Evolutionary conservation across 2,797 vertebrate species (phyloP).

Genomic region (Dromococcyx pavoninus): DNA sequence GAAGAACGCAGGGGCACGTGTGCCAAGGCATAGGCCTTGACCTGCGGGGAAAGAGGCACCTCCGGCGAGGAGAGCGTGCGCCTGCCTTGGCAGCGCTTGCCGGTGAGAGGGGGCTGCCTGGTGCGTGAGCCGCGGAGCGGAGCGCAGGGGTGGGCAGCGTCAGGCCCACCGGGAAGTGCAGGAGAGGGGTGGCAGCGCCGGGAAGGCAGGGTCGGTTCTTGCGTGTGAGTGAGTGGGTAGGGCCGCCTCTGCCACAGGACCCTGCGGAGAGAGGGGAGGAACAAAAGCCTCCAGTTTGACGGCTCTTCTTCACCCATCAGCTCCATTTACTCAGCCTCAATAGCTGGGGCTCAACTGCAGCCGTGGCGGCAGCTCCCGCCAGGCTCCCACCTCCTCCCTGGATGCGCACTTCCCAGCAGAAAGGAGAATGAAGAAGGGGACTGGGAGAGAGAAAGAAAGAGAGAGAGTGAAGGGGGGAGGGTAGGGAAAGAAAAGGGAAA

Average conservation of each 20-base stretch:
- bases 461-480: slow-evolving; percentile 71
- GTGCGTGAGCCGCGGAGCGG: neutral
- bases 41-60: neutral
- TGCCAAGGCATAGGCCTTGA: accelerated
- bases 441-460: slow-evolving; percentile 59
- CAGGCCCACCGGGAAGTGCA: accelerated
- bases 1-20: accelerated
- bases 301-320: slow-evolving; percentile 75
- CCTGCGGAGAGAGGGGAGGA: slow-evolving; percentile 22
- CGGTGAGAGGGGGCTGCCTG: neutral
- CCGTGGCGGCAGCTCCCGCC: slow-evolving; percentile 51
- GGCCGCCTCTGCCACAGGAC: neutral
- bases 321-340: slow-evolving; percentile 82
- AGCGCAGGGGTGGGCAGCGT: accelerated
- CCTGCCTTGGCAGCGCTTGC: neutral
- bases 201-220: neutral
- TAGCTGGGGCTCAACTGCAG: slow-evolving; percentile 67
- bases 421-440: slow-evolving; percentile 72
- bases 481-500: slow-evolving; percentile 71
- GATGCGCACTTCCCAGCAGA: slow-evolving; percentile 81
- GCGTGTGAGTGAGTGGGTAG: neutral
- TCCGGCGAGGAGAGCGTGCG: accelerated
- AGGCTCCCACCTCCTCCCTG: slow-evolving; percentile 66
- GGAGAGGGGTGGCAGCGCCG: accelerated
- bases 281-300: slow-evolving; percentile 78